Conservation (phyloP, 1,140 invertebrate species). For the Trichonephila inaurata region DNA sequence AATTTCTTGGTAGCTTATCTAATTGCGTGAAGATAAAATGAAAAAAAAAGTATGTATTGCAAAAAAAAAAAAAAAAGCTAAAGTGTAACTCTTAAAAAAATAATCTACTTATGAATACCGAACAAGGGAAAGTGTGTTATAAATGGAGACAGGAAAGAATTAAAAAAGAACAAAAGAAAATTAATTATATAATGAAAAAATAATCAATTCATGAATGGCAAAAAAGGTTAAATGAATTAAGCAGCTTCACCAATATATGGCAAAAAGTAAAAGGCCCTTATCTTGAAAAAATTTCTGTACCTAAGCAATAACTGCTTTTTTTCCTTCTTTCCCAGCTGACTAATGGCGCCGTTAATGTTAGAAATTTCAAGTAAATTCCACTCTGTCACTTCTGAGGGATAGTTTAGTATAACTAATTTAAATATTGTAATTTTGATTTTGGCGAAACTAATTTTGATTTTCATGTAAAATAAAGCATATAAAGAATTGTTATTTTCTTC, state of each 20-base stretch:
- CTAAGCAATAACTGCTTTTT: neutral
- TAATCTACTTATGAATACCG: neutral
- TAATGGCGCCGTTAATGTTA: neutral
- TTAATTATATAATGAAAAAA: slow-evolving; percentile 25
- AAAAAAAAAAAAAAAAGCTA: too few relatives aligned
- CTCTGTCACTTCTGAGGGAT: neutral
- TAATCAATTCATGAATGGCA: neutral
- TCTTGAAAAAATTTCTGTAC: neutral
- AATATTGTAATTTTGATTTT: too few relatives aligned
- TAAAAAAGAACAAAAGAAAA: neutral
- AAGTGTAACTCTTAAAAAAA: neutral
- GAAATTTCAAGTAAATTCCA: neutral
- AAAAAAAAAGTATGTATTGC: neutral
- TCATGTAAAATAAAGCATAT: too few relatives aligned
- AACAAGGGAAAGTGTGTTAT: neutral
- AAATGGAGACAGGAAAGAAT: neutral
- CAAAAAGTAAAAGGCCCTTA: neutral
- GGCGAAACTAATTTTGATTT: too few relatives aligned
- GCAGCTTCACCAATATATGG: neutral
- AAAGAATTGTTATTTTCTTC: too few relatives aligned
- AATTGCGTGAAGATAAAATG: neutral
- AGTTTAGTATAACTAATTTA: too few relatives aligned
- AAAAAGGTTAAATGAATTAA: neutral
- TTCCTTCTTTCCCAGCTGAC: neutral
- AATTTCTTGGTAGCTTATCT: neutral